Conservation (phyloP, 2,113 vertebrate species). For the Daubentonia madagascariensis region DNA sequence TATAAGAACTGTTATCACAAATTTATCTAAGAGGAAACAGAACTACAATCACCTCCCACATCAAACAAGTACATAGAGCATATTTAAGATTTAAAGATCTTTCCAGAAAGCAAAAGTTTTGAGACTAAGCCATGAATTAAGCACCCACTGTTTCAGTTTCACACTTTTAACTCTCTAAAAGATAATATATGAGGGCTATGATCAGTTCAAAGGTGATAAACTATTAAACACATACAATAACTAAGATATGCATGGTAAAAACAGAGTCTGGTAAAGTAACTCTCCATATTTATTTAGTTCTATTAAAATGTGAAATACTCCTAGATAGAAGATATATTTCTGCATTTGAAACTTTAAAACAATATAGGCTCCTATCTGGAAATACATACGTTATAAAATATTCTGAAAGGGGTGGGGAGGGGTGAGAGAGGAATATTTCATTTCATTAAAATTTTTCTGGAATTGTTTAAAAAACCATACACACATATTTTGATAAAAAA, state of each 20-base stretch:
- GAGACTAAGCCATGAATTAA: slow-evolving; percentile 23
- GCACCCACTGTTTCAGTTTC: slow-evolving; percentile 8
- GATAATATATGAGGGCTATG: background rate
- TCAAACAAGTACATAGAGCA: background rate
- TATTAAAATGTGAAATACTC: background rate
- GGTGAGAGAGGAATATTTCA: background rate
- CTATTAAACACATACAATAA: background rate
- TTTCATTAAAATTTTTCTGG: background rate
- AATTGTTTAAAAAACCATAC: background rate
- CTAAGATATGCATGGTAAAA: background rate
- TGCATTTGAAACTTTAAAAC: background rate
- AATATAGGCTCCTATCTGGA: background rate
- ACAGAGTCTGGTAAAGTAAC: background rate
- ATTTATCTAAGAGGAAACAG: slow-evolving; percentile 20
- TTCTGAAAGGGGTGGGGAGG: background rate
- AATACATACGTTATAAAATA: slow-evolving; percentile 23
- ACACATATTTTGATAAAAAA: background rate
- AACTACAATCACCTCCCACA: slow-evolving; percentile 15
- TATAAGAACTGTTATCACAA: slow-evolving; percentile 11
- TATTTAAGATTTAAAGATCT: slow-evolving; percentile 44
- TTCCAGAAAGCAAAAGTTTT: slow-evolving; percentile 36
- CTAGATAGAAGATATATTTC: background rate
- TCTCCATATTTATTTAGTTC: background rate
- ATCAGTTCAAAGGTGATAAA: slow-evolving; percentile 31
- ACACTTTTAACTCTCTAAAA: slow-evolving; percentile 31